phyloP scores from a whole-genome alignment of 2,113 vertebrate genomes.

The Cyanoliseus patagonus region DNA sequence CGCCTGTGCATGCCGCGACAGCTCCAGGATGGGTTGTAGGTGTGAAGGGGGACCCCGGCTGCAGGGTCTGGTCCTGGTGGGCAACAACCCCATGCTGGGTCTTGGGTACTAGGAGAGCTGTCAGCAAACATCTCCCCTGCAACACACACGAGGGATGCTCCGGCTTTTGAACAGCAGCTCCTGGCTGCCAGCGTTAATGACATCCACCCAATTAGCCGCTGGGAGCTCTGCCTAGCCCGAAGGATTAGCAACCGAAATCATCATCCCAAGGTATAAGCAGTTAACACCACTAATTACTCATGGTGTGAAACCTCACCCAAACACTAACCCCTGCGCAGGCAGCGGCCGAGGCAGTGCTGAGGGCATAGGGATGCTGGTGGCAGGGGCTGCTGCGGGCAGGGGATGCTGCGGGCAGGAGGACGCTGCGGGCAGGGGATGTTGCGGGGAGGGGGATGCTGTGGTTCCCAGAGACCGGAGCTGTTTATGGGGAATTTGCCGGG shows the following conservation, averaged over 20 bases:
- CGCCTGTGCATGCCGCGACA: fast-evolving
- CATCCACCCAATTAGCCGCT: constrained; percentile 48
- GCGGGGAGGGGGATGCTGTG: not conserved
- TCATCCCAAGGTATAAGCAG: constrained; percentile 8
- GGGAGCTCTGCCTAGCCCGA: not conserved
- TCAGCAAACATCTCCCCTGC: not conserved
- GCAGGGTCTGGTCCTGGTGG: not conserved
- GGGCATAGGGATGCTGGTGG: not conserved
- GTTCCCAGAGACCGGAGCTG: not conserved
- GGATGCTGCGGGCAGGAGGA: no score
- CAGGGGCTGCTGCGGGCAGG: no score
- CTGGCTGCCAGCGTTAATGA: not conserved
- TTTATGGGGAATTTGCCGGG: constrained; percentile 54
- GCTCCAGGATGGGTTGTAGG: not conserved
- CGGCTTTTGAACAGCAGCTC: not conserved
- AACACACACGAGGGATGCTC: not conserved
- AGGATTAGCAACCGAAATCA: constrained; percentile 51
- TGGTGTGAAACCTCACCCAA: not conserved
- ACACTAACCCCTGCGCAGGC: not conserved
- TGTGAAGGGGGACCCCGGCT: not conserved
- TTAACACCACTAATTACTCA: constrained; percentile 54
- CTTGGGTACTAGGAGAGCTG: not conserved
- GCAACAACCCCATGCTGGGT: not conserved
- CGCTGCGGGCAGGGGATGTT: no score
- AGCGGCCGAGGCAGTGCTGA: not conserved